These are phyloP conservation scores for Dermolepida albohirtum DNA, from an alignment of 2,888 invertebrate genomes.

Conservation along the genomic window DNA sequence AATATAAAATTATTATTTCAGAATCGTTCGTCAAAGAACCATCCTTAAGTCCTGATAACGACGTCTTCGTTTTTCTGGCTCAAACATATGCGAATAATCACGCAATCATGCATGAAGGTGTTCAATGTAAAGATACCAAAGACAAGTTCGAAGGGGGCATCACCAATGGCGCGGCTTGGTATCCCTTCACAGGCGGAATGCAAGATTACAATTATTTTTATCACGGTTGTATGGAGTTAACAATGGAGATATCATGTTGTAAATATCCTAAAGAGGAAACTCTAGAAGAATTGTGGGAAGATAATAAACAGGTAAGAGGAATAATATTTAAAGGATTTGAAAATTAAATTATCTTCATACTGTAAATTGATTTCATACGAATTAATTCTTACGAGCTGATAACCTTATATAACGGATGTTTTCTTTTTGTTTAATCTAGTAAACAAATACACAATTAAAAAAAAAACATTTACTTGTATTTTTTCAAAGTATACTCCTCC, in stretches of 20 bases:
- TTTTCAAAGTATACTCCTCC: too few species aligned
- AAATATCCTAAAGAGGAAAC: conserved; percentile 70
- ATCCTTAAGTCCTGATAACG: conserved; percentile 73
- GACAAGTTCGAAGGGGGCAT: conserved; percentile 69
- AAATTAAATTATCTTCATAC: too few species aligned
- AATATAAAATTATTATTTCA: conserved; percentile 45
- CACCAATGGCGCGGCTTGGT: conserved; percentile 77
- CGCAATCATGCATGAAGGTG: conserved; percentile 69
- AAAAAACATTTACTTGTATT: too few species aligned
- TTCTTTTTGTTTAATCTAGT: too few species aligned
- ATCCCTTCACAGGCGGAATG: conserved; percentile 71
- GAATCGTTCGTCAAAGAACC: conserved; percentile 53
- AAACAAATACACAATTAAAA: too few species aligned
- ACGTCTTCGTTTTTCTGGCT: conserved; percentile 67
- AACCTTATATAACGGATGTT: too few species aligned
- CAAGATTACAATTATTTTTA: conserved; percentile 77
- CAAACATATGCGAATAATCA: conserved; percentile 62
- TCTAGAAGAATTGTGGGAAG: conserved; percentile 69
- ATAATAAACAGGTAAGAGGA: conserved; percentile 68
- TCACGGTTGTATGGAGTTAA: conserved; percentile 76
- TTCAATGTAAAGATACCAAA: conserved; percentile 61
- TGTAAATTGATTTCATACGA: too few species aligned
- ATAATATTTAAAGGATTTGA: not conserved
- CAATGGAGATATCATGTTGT: conserved; percentile 76
- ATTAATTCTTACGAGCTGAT: too few species aligned